Percentiles rank a stretch among this genome's conserved stretches.
phyloP scores from a whole-genome alignment of 92 coral and sea anemone genomes.

The Blastomussa wellsi region DNA sequence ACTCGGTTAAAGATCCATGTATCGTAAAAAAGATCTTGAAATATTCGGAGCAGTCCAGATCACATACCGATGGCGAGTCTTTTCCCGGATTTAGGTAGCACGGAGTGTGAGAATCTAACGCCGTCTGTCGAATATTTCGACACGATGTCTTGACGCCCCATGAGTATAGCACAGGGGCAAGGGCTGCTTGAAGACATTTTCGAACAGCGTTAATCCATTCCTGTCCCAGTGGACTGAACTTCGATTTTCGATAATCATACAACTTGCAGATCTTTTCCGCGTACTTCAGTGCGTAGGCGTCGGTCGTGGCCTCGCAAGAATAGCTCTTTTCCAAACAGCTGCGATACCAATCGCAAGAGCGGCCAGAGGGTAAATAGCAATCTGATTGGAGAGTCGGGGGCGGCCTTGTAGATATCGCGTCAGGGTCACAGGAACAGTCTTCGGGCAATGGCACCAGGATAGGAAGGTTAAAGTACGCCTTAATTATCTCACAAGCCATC shows the following conservation, averaged over 20 bases:
- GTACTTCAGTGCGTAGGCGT: constrained; percentile 57
- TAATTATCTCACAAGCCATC: neutral
- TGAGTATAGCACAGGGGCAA: constrained; percentile 55
- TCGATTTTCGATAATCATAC: constrained; percentile 14
- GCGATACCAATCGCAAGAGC: constrained; percentile 59
- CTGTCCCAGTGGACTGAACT: constrained; percentile 37
- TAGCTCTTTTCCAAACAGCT: constrained; percentile 55
- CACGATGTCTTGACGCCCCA: constrained; percentile 51
- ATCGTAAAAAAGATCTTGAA: constrained; percentile 57
- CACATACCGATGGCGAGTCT: constrained; percentile 56
- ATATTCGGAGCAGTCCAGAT: constrained; percentile 46
- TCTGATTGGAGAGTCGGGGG: constrained; percentile 29
- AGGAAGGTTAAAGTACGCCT: neutral
- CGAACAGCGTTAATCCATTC: constrained; percentile 62
- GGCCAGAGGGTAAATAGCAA: constrained; percentile 63
- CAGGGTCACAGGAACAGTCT: constrained; percentile 59
- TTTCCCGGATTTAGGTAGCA: constrained; percentile 63
- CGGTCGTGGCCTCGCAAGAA: constrained; percentile 56
- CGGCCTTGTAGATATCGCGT: neutral
- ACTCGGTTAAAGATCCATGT: constrained; percentile 28
- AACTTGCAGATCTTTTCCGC: constrained; percentile 61
- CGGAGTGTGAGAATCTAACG: constrained; percentile 59
- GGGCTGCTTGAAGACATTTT: constrained; percentile 55
- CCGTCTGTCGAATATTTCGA: constrained; percentile 35
- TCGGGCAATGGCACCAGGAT: constrained; percentile 12